phyloP scores from a whole-genome alignment of 2,797 vertebrate genomes.

The Acanthurus lineatus region DNA sequence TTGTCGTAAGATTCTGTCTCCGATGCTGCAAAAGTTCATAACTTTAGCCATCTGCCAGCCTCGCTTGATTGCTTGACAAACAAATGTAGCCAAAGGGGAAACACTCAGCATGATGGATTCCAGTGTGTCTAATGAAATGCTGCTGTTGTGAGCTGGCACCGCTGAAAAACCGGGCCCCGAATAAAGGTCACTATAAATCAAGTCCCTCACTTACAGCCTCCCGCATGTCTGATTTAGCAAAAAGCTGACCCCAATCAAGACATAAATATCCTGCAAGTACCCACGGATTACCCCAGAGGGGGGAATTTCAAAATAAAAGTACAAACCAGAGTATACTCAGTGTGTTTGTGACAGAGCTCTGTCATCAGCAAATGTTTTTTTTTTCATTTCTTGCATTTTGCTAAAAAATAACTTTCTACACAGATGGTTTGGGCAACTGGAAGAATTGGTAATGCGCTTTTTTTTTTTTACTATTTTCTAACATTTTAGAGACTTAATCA shows the following conservation, averaged over 20 bases:
- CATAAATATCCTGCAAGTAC: conserved; percentile 41
- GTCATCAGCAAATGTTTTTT: neutral
- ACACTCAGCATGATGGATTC: conserved; percentile 77
- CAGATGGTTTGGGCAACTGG: too few relatives aligned
- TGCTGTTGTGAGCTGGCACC: conserved; percentile 60
- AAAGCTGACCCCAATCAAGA: conserved; percentile 68
- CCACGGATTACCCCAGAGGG: conserved; percentile 2
- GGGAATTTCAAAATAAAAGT: conserved; percentile 16
- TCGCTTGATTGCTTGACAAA: conserved; percentile 64
- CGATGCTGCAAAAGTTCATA: conserved; percentile 44
- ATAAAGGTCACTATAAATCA: conserved; percentile 85
- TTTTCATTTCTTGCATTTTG: too few relatives aligned
- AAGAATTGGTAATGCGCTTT: too few relatives aligned
- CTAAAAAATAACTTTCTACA: too few relatives aligned
- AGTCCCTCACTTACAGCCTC: conserved; percentile 40
- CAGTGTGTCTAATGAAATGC: conserved; percentile 77
- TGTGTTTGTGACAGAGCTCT: neutral
- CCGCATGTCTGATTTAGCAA: conserved; percentile 45
- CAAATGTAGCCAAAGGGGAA: conserved; percentile 69
- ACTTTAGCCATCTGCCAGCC: conserved; percentile 62
- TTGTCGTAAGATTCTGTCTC: conserved; percentile 43
- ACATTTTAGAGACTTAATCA: too few relatives aligned
- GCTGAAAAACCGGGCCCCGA: conserved; percentile 69
- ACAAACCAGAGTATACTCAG: neutral
- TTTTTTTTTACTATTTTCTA: too few relatives aligned